phyloP scores from a whole-genome alignment of 2,113 vertebrate species.

The Pseudorectes ferrugineus region DNA sequence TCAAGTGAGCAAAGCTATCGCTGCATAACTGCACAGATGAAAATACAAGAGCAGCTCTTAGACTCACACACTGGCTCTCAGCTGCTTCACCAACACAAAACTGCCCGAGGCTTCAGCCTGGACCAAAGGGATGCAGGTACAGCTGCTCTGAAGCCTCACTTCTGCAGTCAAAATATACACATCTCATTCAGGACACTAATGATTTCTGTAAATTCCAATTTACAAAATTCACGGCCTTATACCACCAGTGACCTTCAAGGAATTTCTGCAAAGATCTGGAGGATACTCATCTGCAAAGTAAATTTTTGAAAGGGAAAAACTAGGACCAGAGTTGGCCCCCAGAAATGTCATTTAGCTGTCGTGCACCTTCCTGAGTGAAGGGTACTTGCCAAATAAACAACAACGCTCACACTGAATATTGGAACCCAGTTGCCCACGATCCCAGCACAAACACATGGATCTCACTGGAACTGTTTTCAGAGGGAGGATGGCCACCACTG shows the following conservation, averaged over 20 bases:
- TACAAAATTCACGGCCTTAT: not conserved
- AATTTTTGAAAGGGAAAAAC: not conserved
- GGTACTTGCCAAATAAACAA: not conserved
- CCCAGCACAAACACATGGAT: not conserved
- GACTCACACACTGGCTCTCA: not conserved
- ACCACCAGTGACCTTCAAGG: not conserved
- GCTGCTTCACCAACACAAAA: not conserved
- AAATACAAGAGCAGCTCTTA: not conserved
- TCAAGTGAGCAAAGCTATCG: not conserved
- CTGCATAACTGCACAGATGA: not conserved
- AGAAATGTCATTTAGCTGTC: not conserved
- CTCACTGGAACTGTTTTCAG: not conserved
- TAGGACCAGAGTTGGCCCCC: not conserved
- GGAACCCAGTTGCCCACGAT: not conserved
- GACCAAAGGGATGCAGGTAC: not conserved
- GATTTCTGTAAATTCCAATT: not conserved
- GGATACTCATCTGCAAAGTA: not conserved
- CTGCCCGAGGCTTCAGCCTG: not conserved
- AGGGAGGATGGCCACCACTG: not conserved
- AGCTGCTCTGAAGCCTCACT: not conserved
- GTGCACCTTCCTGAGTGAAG: not conserved
- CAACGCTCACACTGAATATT: fast-evolving
- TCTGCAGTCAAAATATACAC: fast-evolving
- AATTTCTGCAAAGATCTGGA: not conserved
- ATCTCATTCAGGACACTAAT: not conserved